A percentile compares a stretch with the other conserved stretches of the same genome.
phyloP scores from a whole-genome alignment of 2,797 vertebrate species.

The Diglossa cyanea region DNA sequence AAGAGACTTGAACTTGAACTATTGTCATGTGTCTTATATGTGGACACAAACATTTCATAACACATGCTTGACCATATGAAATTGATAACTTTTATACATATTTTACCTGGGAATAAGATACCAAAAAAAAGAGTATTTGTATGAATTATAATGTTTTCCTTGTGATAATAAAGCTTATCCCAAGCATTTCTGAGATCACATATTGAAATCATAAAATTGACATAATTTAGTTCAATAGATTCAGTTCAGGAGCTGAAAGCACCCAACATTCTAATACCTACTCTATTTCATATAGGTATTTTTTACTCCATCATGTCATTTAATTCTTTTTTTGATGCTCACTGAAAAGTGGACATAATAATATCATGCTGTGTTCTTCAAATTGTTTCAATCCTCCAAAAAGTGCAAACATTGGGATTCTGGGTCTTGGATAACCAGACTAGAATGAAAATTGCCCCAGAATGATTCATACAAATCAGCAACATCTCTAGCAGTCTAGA shows the following conservation, averaged over 20 bases:
- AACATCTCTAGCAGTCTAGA: neutral
- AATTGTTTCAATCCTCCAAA: neutral
- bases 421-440: neutral
- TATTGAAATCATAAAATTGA: conserved; percentile 1
- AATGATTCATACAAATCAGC: neutral
- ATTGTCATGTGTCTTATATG: neutral
- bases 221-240: neutral
- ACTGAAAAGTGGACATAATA: neutral
- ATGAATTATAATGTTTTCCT: neutral
- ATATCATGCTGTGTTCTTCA: neutral
- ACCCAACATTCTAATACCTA: neutral
- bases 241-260: neutral
- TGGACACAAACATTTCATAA: neutral
- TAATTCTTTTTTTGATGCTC: neutral
- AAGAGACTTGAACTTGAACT: neutral
- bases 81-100: neutral
- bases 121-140: neutral
- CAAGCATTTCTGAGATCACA: neutral
- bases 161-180: neutral
- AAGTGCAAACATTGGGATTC: neutral
- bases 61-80: neutral
- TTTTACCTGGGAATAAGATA: neutral
- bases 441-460: neutral
- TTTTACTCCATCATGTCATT: neutral
- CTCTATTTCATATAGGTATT: neutral